phyloP scores from a whole-genome alignment of 1,140 invertebrate genomes.

The Pseudobourletiella spinata region DNA sequence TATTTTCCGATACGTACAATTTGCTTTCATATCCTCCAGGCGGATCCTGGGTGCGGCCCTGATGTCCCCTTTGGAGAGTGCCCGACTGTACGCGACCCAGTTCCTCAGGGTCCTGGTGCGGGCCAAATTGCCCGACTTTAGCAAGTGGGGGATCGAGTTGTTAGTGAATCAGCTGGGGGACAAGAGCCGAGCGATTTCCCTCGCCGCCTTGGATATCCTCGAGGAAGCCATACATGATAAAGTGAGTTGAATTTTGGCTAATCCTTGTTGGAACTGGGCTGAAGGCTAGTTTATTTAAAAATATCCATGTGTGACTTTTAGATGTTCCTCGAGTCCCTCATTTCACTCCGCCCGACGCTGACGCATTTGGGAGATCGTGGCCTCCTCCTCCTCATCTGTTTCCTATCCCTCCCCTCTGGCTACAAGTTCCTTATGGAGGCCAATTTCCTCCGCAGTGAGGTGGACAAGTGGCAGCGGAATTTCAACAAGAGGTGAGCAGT shows the following conservation, averaged over 20 bases:
- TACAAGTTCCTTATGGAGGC: constrained; percentile 58
- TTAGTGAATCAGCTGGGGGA: constrained; percentile 74
- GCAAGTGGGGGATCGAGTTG: constrained; percentile 71
- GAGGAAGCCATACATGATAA: constrained; percentile 85
- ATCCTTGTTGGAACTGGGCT: too few species aligned
- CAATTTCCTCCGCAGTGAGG: constrained; percentile 59
- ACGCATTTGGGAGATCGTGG: constrained; percentile 72
- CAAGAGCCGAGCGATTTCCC: constrained; percentile 59
- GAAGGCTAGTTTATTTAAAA: too few species aligned
- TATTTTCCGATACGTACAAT: too few species aligned
- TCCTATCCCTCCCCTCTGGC: constrained; percentile 64
- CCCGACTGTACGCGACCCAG: constrained; percentile 79
- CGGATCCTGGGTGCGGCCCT: constrained; percentile 60
- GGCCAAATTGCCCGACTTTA: constrained; percentile 55
- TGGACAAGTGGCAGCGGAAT: constrained; percentile 63
- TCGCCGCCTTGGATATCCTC: constrained; percentile 69
- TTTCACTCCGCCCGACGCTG: constrained; percentile 61
- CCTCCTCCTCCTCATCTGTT: constrained; percentile 67
- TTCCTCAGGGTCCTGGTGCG: constrained; percentile 77
- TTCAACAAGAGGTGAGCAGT: constrained; percentile 54
- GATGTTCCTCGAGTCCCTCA: constrained; percentile 66
- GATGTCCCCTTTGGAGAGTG: constrained; percentile 56
- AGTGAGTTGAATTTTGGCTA: constrained; percentile 43
- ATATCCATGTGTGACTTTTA: too few species aligned
- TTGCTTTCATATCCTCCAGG: too few species aligned